Percentiles rank a stretch among this genome's conserved stretches.
These are phyloP conservation scores for Monopis laevigella DNA, from an alignment of 2,888 invertebrate genomes.

Conservation along the genomic window DNA sequence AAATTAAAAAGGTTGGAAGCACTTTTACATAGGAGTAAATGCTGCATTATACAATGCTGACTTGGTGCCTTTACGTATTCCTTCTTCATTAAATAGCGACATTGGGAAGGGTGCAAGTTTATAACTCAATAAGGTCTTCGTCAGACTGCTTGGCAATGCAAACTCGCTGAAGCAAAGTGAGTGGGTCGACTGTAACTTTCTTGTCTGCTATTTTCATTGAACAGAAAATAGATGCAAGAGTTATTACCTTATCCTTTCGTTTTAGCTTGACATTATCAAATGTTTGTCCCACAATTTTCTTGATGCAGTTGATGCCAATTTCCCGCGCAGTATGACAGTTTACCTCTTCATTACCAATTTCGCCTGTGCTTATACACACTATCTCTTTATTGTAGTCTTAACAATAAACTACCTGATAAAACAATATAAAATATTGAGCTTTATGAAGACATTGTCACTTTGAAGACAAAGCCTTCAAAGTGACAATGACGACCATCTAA, in stretches of 20 bases:
- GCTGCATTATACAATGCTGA: background rate
- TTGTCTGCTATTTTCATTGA: constrained; percentile 23
- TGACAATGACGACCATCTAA: too few species aligned
- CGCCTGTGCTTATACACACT: background rate
- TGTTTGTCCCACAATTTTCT: background rate
- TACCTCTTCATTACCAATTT: background rate
- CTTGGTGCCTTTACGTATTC: background rate
- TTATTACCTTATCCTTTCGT: constrained; percentile 24
- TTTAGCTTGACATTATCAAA: background rate
- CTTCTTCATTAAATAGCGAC: too few species aligned
- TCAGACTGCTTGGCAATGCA: background rate
- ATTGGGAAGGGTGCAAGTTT: too few species aligned
- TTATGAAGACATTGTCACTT: too few species aligned
- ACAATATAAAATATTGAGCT: too few species aligned
- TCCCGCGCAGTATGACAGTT: background rate
- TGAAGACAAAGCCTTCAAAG: too few species aligned
- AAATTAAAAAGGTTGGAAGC: background rate
- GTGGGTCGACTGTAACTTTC: background rate
- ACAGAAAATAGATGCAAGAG: constrained; percentile 23
- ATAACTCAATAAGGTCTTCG: too few species aligned
- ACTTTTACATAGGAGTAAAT: background rate
- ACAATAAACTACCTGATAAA: too few species aligned
- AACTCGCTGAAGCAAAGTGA: background rate
- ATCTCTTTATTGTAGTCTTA: too few species aligned
- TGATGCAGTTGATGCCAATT: background rate